Conservation (phyloP, 2,797 vertebrate species). For the Falco biarmicus region DNA sequence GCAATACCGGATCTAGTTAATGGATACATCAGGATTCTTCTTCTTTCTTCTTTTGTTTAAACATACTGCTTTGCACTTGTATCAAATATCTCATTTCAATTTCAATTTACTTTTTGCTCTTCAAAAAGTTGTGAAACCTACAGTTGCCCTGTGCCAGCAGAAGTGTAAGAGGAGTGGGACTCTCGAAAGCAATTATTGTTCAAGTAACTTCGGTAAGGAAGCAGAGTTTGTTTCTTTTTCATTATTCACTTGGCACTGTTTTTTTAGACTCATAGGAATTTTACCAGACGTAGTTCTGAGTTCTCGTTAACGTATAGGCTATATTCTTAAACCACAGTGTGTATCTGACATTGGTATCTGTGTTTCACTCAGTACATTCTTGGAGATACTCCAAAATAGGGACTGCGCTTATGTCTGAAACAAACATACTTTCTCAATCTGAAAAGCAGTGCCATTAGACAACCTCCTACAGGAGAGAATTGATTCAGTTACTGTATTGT, state of each 20-base stretch:
- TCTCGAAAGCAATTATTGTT: constrained; percentile 93
- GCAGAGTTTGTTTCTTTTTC: constrained; percentile 25
- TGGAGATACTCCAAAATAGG: constrained; percentile 69
- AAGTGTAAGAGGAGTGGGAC: constrained; percentile 92
- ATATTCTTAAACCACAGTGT: constrained; percentile 57
- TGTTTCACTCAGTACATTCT: constrained; percentile 71
- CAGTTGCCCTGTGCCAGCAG: constrained; percentile 89
- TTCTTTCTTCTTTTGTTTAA: not conserved
- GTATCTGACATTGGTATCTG: constrained; percentile 55
- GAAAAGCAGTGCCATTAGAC: constrained; percentile 68
- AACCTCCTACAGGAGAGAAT: constrained; percentile 73
- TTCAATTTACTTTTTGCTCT: not conserved
- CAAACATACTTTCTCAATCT: constrained; percentile 57
- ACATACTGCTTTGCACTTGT: not conserved
- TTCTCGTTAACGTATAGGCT: not conserved
- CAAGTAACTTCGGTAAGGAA: constrained; percentile 95
- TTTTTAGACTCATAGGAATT: constrained; percentile 36
- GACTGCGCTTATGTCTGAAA: constrained; percentile 63
- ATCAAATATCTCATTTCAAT: not conserved
- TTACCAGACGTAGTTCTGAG: not conserved
- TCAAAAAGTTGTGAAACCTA: constrained; percentile 89
- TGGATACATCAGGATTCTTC: not conserved
- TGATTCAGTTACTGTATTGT: constrained; percentile 66
- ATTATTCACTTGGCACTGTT: not conserved
- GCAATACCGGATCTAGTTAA: not conserved